phyloP scores from a whole-genome alignment of 2,888 invertebrate species.

The Phrixothrix hirtus region DNA sequence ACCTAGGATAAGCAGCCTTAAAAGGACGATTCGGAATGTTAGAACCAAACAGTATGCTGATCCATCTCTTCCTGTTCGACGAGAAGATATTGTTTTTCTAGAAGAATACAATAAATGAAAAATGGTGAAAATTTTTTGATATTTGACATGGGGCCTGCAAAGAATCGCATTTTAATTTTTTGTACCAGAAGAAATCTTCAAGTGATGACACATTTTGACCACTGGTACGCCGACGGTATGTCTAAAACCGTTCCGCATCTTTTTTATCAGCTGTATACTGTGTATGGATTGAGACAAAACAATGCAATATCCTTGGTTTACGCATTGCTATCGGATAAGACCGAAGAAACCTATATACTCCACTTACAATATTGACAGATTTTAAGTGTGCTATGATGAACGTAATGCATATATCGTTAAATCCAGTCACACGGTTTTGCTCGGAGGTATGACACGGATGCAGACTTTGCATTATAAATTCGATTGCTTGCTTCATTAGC shows the following conservation, averaged over 20 bases:
- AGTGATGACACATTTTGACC: too few species aligned
- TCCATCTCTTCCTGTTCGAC: background rate
- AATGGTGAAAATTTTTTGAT: background rate
- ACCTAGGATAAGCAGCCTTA: background rate
- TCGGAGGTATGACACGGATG: conserved; percentile 12
- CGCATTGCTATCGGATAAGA: conserved; percentile 28
- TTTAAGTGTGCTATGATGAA: too few species aligned
- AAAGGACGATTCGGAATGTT: too few species aligned
- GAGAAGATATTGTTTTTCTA: background rate
- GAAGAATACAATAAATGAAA: background rate
- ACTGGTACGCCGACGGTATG: conserved; percentile 33
- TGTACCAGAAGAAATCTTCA: too few species aligned
- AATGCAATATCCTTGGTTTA: conserved; percentile 26
- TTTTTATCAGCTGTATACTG: conserved; percentile 33
- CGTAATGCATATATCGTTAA: conserved; percentile 25
- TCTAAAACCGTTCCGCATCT: too few species aligned
- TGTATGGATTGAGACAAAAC: conserved; percentile 28
- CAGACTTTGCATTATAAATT: conserved; percentile 20
- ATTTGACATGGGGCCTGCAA: background rate
- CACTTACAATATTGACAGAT: too few species aligned
- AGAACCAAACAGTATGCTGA: background rate
- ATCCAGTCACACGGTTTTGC: conserved; percentile 22
- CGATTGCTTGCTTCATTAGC: background rate
- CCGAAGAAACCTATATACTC: conserved; percentile 18
- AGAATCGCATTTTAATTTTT: background rate